Conservation (phyloP, 2,888 invertebrate species). For the Brachypalpus laphriformis region DNA sequence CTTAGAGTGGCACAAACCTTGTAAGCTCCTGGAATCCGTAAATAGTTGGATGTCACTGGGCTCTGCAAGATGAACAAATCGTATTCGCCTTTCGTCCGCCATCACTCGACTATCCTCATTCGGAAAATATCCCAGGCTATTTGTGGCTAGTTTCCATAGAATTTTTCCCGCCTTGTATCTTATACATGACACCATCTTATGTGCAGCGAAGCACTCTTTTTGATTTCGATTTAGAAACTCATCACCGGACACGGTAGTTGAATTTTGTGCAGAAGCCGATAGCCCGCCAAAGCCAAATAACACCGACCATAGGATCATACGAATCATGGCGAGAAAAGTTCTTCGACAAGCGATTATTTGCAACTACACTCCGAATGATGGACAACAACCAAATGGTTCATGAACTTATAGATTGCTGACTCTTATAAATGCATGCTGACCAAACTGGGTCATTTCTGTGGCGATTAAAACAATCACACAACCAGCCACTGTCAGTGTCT, state of each 20-base stretch:
- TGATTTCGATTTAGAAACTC: slow-evolving; percentile 80
- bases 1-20: slow-evolving; percentile 78
- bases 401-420: not conserved
- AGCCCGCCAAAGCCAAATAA: slow-evolving; percentile 21
- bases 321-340: slow-evolving; percentile 18
- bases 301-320: slow-evolving; percentile 33
- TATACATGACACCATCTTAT: slow-evolving; percentile 80
- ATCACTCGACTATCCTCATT: slow-evolving; percentile 79
- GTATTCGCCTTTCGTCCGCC: slow-evolving; percentile 76
- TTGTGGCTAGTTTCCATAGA: slow-evolving; percentile 80
- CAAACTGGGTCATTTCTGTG: slow-evolving; percentile 52
- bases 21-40: slow-evolving; percentile 78
- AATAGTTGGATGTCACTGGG: slow-evolving; percentile 79
- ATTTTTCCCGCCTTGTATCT: slow-evolving; percentile 80
- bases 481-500: not conserved
- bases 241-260: slow-evolving; percentile 70
- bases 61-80: slow-evolving; percentile 79
- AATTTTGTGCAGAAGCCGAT: slow-evolving; percentile 21
- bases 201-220: slow-evolving; percentile 79
- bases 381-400: slow-evolving; percentile 41
- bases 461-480: slow-evolving; percentile 43
- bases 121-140: slow-evolving; percentile 80
- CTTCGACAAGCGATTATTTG: not conserved
- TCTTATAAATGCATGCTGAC: slow-evolving; percentile 50
- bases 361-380: slow-evolving; percentile 40